Percentiles rank a stretch among this genome's conserved stretches.
Conservation (phyloP, 2,888 invertebrate species). For the Drosophila infuscata region DNA sequence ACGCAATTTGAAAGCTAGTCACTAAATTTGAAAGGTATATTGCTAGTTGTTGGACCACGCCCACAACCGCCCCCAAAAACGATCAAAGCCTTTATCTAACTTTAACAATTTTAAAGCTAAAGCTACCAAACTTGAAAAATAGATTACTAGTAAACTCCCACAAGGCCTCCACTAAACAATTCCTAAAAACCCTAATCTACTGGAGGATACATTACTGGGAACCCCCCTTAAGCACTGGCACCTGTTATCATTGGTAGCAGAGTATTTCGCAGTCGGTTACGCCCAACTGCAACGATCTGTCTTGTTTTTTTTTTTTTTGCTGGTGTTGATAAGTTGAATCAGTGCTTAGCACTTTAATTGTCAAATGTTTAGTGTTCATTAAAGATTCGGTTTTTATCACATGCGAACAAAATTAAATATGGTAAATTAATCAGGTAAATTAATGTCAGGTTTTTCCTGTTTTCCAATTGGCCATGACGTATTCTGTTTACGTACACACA, state of each 20-base stretch:
- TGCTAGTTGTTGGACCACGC: no score
- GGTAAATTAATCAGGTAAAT: constrained; percentile 9
- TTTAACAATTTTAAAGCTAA: no score
- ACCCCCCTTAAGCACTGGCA: background rate
- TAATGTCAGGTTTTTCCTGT: constrained; percentile 20
- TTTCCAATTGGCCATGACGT: constrained; percentile 8
- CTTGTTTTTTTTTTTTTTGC: background rate
- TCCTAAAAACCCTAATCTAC: background rate
- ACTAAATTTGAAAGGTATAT: no score
- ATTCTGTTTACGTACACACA: constrained; percentile 9
- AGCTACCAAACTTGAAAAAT: no score
- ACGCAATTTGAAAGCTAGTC: background rate
- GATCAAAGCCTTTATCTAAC: no score
- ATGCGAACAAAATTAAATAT: constrained; percentile 3
- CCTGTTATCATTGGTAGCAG: background rate
- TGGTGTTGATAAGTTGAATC: constrained; percentile 13
- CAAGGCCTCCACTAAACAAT: background rate
- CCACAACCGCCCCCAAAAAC: no score
- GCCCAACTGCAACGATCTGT: background rate
- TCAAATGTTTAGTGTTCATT: constrained; percentile 58
- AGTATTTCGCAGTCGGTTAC: background rate
- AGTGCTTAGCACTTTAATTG: constrained; percentile 61
- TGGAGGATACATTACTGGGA: background rate
- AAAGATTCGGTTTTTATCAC: constrained; percentile 22
- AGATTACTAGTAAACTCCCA: no score